phyloP scores from a whole-genome alignment of 2,797 vertebrate genomes.

The Oreortyx pictus region DNA sequence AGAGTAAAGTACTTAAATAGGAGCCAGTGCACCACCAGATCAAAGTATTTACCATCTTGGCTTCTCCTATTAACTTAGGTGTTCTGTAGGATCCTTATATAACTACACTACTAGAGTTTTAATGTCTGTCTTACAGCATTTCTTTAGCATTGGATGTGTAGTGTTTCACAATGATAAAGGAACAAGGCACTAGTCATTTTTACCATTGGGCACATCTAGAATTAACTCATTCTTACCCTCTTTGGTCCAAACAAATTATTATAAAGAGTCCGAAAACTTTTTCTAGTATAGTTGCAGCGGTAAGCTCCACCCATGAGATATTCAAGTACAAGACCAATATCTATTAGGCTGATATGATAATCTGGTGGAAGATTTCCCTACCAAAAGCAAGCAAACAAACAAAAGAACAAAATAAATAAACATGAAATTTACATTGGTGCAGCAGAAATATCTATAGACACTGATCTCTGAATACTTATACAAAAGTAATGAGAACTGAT shows the following conservation, averaged over 20 bases:
- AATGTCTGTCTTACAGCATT: neutral
- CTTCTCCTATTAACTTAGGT: neutral
- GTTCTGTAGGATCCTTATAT: neutral
- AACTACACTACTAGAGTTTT: neutral
- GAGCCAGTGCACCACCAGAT: neutral
- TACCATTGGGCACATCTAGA: neutral
- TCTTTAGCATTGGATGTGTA: neutral
- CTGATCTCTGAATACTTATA: neutral
- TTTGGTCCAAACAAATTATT: conserved; percentile 97
- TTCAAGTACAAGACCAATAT: conserved; percentile 96
- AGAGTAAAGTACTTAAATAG: neutral
- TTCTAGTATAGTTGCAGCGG: conserved; percentile 96
- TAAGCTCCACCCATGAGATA: conserved; percentile 99
- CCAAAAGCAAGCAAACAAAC: neutral
- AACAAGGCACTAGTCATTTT: neutral
- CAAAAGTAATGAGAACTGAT: neutral
- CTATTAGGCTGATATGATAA: conserved; percentile 98
- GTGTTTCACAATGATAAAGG: neutral
- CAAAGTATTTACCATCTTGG: neutral
- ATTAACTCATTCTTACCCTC: conserved; percentile 82
- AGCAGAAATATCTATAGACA: neutral
- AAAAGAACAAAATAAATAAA: neutral
- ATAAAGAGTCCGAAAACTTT: conserved; percentile 96
- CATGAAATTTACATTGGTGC: neutral
- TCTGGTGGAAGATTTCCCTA: conserved; percentile 98